Conservation (phyloP, 2,797 vertebrate species). For the Chelmon rostratus region DNA sequence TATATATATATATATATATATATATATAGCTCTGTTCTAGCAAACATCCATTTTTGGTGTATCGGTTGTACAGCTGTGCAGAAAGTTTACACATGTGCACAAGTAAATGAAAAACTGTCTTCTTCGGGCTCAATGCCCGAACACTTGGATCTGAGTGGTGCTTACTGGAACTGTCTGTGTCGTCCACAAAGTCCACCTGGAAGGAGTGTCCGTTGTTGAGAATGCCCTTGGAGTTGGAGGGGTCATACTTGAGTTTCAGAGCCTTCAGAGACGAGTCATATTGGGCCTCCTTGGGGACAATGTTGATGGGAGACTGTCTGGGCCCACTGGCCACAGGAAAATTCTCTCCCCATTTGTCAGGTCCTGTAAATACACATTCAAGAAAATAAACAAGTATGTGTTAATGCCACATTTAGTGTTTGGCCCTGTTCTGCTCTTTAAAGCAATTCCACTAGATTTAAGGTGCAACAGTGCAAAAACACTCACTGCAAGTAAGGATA, state of each 20-base stretch:
- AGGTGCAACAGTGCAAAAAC: background rate
- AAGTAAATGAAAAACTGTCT: background rate
- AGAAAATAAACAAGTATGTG: background rate
- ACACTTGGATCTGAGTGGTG: background rate
- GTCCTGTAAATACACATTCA: conserved; percentile 83
- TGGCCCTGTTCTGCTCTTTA: background rate
- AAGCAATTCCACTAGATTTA: background rate
- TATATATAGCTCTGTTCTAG: no score
- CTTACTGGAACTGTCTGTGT: conserved; percentile 92
- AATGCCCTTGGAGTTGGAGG: conserved; percentile 88
- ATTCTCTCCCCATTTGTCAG: conserved; percentile 87
- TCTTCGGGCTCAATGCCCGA: background rate
- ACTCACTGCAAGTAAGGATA: background rate
- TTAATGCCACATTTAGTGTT: background rate
- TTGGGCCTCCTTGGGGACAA: conserved; percentile 87
- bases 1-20: no score
- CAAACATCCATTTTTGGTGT: background rate
- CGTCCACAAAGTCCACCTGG: conserved; percentile 93
- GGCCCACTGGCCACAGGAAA: conserved; percentile 91
- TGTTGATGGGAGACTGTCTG: conserved; percentile 96
- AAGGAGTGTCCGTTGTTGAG: conserved; percentile 95
- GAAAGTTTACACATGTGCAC: background rate
- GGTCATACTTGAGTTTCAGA: conserved; percentile 90
- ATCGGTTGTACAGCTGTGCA: background rate
- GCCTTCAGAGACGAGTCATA: conserved; percentile 88